Base-by-base conservation (phyloP, 2,888 invertebrate species). In the Arrhopalites spinosus region DNA sequence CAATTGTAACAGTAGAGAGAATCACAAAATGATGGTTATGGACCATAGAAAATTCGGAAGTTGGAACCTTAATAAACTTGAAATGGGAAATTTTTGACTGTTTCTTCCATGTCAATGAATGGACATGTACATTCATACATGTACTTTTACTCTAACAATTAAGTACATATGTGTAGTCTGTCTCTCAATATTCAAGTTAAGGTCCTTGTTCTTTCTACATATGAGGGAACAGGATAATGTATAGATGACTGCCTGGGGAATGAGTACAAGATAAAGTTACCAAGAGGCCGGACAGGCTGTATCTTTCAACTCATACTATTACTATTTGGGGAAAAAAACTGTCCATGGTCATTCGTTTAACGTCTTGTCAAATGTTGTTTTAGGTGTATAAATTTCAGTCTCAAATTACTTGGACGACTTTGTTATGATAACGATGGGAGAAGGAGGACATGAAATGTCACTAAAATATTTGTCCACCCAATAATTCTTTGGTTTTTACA, bases 281-380 rank as follows among this genome's bases (percentile, higher is more conserved):
- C 1, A 1, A 36, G 36, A n/a, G 36, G 36, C 36, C 11, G 36
- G 36, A 36, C 36, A 36, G 36, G 36, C 20, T 20, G 59, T 11
- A 20, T 8, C n/a, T 11, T 59, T 20, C 23, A 59, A 59, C 11
- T 30, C 64, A 63, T n/a, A 61, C 23, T 23, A 27, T 61, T 27
- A 61, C 25, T 61, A 2, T 11, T 7, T 59, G 8, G 61, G 61
- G 61, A 23, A 61, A 61, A 64, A 66, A 66, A 7, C 43, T 66
- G 43, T 66, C 36, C 36, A 20, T 29, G 36, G 66, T 43, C 43
- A 43, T 66, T 66, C 66, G 11, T 66, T 66, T 36, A 43, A 17
- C 43, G n/a, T 66, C 36, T 66, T 36, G 43, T 43, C 45, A 20
- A 15, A 43, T 43, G 66, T 66, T 43, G 13, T 43, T 66, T 66